Evolutionary conservation across 35 echinoderm and acorn worm genomes (phyloP).

Genomic region (Amphiura filiformis): DNA sequence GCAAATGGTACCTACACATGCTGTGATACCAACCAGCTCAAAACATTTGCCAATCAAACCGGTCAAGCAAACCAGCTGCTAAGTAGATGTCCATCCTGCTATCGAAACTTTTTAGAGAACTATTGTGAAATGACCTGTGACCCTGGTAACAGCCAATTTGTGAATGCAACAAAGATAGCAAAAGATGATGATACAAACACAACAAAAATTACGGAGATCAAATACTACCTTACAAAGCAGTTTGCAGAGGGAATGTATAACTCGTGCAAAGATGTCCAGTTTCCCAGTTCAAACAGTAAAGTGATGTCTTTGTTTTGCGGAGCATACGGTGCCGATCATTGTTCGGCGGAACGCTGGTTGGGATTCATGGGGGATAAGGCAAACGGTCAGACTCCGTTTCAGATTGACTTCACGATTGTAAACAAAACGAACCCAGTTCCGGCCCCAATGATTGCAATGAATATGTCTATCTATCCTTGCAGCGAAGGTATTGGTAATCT

Average conservation of each 20-base stretch:
- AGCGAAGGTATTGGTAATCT: slow-evolving; percentile 44
- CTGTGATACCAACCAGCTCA: slow-evolving; percentile 57
- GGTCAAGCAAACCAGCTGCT: slow-evolving; percentile 61
- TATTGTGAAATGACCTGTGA: slow-evolving; percentile 75
- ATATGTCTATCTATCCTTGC: slow-evolving; percentile 63
- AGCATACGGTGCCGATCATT: slow-evolving; percentile 63
- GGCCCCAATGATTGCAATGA: slow-evolving; percentile 36
- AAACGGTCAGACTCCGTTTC: slow-evolving; percentile 85
- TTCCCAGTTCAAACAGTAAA: slow-evolving; percentile 76
- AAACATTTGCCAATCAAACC: slow-evolving; percentile 51
- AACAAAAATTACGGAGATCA: slow-evolving; percentile 38
- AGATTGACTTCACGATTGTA: slow-evolving; percentile 56
- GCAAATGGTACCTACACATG: slow-evolving; percentile 58
- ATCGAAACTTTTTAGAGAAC: slow-evolving; percentile 75
- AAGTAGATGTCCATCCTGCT: slow-evolving; percentile 81
- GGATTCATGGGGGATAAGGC: slow-evolving; percentile 70
- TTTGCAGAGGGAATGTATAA: slow-evolving; percentile 85
- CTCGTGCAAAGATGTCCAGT: slow-evolving; percentile 81
- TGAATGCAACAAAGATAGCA: slow-evolving; percentile 40
- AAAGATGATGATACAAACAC: background rate
- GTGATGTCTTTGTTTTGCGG: slow-evolving; percentile 81
- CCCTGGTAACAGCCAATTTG: slow-evolving; percentile 67
- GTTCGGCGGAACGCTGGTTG: slow-evolving; percentile 69
- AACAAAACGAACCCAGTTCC: slow-evolving; percentile 2
- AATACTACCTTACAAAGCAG: slow-evolving; percentile 49